Base-by-base conservation (phyloP, 2,113 vertebrate species). In the Pavo muticus region DNA sequence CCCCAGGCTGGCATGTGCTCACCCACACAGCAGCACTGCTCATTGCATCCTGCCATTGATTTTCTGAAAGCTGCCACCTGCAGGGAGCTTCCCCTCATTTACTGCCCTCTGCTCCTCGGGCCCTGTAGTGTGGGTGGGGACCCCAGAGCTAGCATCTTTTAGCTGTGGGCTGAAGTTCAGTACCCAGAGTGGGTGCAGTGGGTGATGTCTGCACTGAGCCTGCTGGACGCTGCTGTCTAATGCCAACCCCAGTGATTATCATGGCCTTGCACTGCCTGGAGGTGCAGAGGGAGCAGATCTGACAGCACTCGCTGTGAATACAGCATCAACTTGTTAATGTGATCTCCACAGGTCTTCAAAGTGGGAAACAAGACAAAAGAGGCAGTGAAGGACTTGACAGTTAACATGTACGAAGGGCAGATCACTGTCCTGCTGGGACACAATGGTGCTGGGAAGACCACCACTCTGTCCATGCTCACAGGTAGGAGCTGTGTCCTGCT, bases 341-440 rank as follows among this genome's bases (percentile, higher is more conserved):
- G 25, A n/a, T 32, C 50, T 91, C 40, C 3, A 8, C 95, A 99
- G 99, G 97, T 98, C 57, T 99, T 99, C 97, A 97, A 87, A 93
- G 93, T 98, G 88, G 98, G 98, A 35, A 98, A 94, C 96, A 98
- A 98, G 95, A 97, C 78, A 2, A 98, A 98, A 24, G 97, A 98
- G 90, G 99, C 98, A 30, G 99, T 99, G 60, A 97, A 96, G 67
- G 98, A 98, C 87, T 97, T 99, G 27, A 99, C 98, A 0, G 88
- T 99, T 67, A 99, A 99, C 97, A 98, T 99, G 98, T 99, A 99
- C 0, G 98, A 99, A 79, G 98, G 99, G 45, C 99, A 99, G 94
- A 99, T 99, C 96, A 99, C 98, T 0, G 98, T 99, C 21, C 95
- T 99, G 64, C 92, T 99, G 44, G 99, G 99, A 86, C 99, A 99